Evolutionary conservation across 1,140 invertebrate genomes (phyloP).

Genomic region (Ruditapes philippinarum): DNA sequence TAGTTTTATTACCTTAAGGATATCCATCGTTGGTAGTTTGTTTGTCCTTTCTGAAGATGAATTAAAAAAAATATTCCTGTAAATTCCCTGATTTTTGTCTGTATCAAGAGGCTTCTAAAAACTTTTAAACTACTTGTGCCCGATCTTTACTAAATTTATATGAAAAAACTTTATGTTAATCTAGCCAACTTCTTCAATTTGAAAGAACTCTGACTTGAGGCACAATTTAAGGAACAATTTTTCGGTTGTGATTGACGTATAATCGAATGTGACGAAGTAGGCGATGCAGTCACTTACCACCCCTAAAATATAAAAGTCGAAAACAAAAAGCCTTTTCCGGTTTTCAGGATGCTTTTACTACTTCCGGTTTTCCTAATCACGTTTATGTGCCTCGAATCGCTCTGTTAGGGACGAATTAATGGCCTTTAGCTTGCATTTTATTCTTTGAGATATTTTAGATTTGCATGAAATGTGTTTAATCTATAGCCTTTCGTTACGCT

Average conservation of each 20-base stretch:
- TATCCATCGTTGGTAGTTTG: constrained; percentile 12
- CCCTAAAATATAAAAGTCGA: constrained; percentile 34
- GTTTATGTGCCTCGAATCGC: constrained; percentile 21
- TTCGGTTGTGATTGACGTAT: constrained; percentile 15
- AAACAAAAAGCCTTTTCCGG: constrained; percentile 40
- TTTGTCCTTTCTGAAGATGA: background rate
- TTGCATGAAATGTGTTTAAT: constrained; percentile 49
- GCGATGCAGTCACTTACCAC: constrained; percentile 21
- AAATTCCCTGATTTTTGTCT: background rate
- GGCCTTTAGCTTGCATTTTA: constrained; percentile 43
- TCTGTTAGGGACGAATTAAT: constrained; percentile 30
- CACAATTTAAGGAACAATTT: constrained; percentile 13
- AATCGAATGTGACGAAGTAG: constrained; percentile 38
- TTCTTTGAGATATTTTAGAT: constrained; percentile 44
- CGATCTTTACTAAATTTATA: background rate
- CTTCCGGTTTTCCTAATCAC: constrained; percentile 28
- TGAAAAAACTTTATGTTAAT: background rate
- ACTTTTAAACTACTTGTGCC: background rate
- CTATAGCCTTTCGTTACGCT: constrained; percentile 23
- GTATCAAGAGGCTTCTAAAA: background rate
- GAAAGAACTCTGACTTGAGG: background rate
- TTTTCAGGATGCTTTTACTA: constrained; percentile 42
- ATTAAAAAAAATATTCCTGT: background rate
- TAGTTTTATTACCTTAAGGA: constrained; percentile 20
- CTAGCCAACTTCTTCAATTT: background rate